Conservation (phyloP, 2,797 vertebrate genomes). For the Megaceryle alcyon region DNA sequence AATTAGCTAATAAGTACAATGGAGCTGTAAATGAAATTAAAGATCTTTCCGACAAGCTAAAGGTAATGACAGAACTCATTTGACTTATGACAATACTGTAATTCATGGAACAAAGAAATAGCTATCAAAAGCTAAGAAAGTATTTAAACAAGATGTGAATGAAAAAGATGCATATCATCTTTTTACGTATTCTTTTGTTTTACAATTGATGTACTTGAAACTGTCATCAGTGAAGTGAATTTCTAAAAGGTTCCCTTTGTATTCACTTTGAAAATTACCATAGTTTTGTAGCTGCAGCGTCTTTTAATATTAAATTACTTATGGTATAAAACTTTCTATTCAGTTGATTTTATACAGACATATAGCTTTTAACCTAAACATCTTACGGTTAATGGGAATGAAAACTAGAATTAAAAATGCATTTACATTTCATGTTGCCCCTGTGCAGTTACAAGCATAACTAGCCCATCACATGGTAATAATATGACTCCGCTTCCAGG, state of each 20-base stretch:
- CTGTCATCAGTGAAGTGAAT: not conserved
- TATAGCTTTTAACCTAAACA: not conserved
- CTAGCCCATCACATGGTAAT: not conserved
- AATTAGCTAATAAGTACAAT: conserved; percentile 97
- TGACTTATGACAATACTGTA: not conserved
- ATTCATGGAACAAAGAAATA: not conserved
- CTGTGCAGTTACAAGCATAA: not conserved
- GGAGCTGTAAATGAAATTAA: conserved; percentile 97
- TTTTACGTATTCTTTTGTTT: not conserved
- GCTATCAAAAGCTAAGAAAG: not conserved
- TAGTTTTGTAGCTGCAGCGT: not conserved
- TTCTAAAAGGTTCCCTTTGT: not conserved
- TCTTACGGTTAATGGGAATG: not conserved
- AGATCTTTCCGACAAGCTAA: conserved; percentile 96
- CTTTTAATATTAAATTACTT: not conserved
- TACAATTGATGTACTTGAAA: not conserved
- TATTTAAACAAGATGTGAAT: not conserved
- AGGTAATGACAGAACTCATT: conserved; percentile 79
- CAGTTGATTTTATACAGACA: not conserved
- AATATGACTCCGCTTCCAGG: not conserved
- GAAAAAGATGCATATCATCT: not conserved
- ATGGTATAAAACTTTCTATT: not conserved
- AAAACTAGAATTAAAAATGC: not conserved
- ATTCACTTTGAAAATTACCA: not conserved
- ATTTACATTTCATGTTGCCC: not conserved